phyloP scores from a whole-genome alignment of 2,797 vertebrate species.

The Luscinia luscinia region DNA sequence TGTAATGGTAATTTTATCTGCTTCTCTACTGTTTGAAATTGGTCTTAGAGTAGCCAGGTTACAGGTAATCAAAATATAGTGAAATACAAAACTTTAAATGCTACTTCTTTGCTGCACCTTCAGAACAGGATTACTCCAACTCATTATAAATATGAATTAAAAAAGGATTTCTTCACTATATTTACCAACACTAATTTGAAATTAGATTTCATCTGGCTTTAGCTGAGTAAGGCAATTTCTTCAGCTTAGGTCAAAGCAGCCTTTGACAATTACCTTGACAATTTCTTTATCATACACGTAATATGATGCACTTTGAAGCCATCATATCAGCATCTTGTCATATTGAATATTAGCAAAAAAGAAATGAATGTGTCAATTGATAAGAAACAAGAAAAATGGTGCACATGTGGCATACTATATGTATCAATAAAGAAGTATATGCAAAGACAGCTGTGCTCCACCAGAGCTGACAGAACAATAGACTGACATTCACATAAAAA shows the following conservation, averaged over 20 bases:
- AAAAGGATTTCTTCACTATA: background rate
- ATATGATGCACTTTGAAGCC: background rate
- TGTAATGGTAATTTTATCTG: background rate
- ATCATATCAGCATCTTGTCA: background rate
- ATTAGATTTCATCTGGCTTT: background rate
- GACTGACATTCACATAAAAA: background rate
- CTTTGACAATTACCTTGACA: background rate
- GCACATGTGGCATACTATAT: background rate
- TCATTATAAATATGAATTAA: background rate
- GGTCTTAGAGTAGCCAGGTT: background rate
- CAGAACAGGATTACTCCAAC: background rate
- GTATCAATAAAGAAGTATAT: background rate
- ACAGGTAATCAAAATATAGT: background rate
- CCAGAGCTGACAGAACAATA: background rate
- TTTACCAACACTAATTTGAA: background rate
- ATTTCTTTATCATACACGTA: background rate
- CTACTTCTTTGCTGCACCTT: background rate
- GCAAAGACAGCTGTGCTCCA: background rate
- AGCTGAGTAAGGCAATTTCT: background rate
- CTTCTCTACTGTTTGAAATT: background rate
- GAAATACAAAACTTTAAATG: background rate
- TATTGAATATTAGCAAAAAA: slow-evolving; percentile 1
- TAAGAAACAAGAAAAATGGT: background rate
- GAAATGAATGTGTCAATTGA: background rate
- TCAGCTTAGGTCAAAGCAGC: background rate